Evolutionary conservation across 2,113 vertebrate genomes (phyloP), one percentile per base, ranked within the genome.

Genomic region (Chloroceryle aenea): DNA sequence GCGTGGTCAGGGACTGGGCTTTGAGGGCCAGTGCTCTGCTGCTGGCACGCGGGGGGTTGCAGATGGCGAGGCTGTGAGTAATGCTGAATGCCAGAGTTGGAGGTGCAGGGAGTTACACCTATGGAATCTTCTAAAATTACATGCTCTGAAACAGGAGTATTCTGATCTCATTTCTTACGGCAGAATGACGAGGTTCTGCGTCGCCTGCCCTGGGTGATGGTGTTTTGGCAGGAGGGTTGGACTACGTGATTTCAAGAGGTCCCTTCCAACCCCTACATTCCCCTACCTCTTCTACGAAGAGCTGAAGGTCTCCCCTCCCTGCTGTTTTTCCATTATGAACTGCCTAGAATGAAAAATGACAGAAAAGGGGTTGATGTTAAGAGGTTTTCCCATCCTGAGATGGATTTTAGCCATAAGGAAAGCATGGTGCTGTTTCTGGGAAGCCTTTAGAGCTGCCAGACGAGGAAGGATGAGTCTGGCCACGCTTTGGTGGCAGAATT

Each of bases 141-240:
- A 9, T 14, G 1, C 4, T 53, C 27, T 3, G 0, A 30, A 89
- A 29, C 0, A 0, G 12, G 27, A 53, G 30, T 27, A 11, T 34
- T 45, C 50, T n/a, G 4, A 22, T 69, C 6, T 84, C 4, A 18
- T 56, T 50, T 63, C 42, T 4, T 7, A 2, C n/a, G 43, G 6
- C 14, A 72, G 45, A 34, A 25, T 36, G 47, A 23, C 13, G 6
- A 50, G 22, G 6, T 50, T 50, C 48, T 25, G 48, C 8, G 22
- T 25, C 12, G 23, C 48, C 48, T 50, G 48, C 48, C 23, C 23
- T 25, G 23, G 48, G 22, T 26, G 22, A 50, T 50, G 12, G 22
- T 50, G 48, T 50, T 50, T 25, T 50, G 48, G 12, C 48, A 50
- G 48, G 48, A 50, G 48, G 48, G 23, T 25, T 50, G 48, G 48